Evolutionary conservation across 2,888 invertebrate species (phyloP).

Genomic region (Morpho deidamia): DNA sequence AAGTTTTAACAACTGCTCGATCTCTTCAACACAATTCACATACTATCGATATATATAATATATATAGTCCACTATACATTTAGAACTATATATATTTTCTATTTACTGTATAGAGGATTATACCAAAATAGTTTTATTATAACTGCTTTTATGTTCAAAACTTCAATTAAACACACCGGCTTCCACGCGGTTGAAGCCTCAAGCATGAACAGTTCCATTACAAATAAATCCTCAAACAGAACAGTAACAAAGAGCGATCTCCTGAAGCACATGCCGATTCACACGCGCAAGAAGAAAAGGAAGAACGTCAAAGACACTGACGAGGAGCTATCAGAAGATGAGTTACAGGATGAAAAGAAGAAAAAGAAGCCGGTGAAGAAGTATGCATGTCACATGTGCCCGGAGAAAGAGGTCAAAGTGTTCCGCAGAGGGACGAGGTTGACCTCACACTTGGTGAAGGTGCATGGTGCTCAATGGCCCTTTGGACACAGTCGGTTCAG

Average conservation of each 20-base stretch:
- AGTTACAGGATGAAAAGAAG: constrained; percentile 31
- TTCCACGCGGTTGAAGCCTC: no score
- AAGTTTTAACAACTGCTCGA: no score
- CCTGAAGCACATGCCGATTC: constrained; percentile 74
- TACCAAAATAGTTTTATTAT: no score
- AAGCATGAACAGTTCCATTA: no score
- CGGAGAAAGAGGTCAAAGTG: constrained; percentile 61
- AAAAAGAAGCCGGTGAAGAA: constrained; percentile 44
- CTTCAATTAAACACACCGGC: no score
- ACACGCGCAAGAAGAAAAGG: constrained; percentile 42
- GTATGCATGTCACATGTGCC: constrained; percentile 86
- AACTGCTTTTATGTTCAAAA: no score
- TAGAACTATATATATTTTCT: no score
- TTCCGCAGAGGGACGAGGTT: constrained; percentile 82
- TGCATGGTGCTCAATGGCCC: constrained; percentile 85
- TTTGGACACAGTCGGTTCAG: constrained; percentile 87
- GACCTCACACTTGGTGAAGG: constrained; percentile 84
- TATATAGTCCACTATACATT: no score
- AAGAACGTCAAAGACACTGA: constrained; percentile 14
- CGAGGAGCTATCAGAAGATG: constrained; percentile 35
- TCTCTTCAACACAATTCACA: no score
- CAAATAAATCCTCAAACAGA: constrained; percentile 40
- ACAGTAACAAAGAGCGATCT: constrained; percentile 80
- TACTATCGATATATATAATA: no score
- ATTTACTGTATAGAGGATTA: no score